Percentiles rank a stretch among this genome's conserved stretches.
Evolutionary conservation across 2,888 invertebrate genomes (phyloP).

Genomic region (Smittia sp.): DNA sequence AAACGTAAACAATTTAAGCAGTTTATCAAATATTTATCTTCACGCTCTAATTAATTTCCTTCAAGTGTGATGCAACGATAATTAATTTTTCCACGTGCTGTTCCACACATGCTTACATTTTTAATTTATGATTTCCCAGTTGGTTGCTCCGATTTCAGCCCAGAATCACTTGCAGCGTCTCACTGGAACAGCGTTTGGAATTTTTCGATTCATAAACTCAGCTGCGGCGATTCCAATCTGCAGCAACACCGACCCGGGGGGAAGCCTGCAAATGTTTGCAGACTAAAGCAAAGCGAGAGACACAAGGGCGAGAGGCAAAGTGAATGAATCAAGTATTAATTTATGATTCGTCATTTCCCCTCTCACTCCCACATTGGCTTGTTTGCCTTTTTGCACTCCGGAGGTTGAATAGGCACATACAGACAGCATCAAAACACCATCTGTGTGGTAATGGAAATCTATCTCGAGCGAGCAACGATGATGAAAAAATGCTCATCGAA

Average conservation of each 20-base stretch:
- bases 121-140: neutral
- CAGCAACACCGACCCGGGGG: neutral
- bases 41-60: slow-evolving; percentile 20
- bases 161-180: neutral
- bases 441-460: neutral
- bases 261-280: no score
- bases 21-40: slow-evolving; percentile 31
- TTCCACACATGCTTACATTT: neutral
- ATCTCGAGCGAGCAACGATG: neutral
- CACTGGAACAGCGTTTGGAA: neutral
- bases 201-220: neutral
- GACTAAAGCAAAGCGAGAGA: neutral
- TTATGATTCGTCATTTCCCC: slow-evolving; percentile 15
- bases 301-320: neutral
- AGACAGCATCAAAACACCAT: neutral
- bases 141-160: neutral
- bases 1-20: neutral
- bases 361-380: neutral
- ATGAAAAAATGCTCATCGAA: slow-evolving; percentile 5
- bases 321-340: slow-evolving; percentile 14
- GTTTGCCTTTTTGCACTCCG: neutral
- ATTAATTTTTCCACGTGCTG: slow-evolving; percentile 18
- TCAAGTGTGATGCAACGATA: slow-evolving; percentile 20
- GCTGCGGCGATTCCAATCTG: neutral
- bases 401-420: no score